Evolutionary conservation across 2,888 invertebrate genomes (phyloP), one percentile per base, ranked within the genome.

Genomic region (Sinhomidia bicolor): DNA sequence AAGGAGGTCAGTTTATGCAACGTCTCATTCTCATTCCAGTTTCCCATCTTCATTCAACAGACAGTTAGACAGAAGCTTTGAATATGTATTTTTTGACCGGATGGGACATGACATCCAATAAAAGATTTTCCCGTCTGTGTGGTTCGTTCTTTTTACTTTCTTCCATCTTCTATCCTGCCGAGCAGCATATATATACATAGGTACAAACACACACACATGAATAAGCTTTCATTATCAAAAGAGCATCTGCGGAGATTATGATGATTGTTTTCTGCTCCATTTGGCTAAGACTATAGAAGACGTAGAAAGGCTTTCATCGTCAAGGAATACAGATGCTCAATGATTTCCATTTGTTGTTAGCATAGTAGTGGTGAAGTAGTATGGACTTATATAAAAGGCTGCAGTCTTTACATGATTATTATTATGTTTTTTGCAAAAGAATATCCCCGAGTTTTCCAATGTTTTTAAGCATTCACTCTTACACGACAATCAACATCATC

Each of bases 181-280:
- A n/a, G n/a, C n/a, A n/a, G n/a, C n/a, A n/a, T n/a, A n/a, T n/a
- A n/a, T n/a, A n/a, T n/a, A n/a, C n/a, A n/a, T n/a, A n/a, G n/a
- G 41, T 71, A 23, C 41, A 65, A 20, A 60, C 17, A 65, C 32
- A 71, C 44, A 41, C 41, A 71, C 71, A 71, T 29, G 71, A 23
- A 44, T 29, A 20, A 44, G 23, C 44, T 71, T 71, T 71, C 44
- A 76, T 76, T 29, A 71, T 71, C 71, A 71, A 68, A 68, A 74
- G 76, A 76, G 76, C 76, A 76, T 76, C 76, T 51, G 76, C 20
- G 62, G 47, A 82, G 82, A 82, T 57, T 84, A 74, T 74, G 76
- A 79, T 54, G 79, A 85, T 79, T 79, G 68, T 62, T 51, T 85
- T 78, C 74, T 78, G 85, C 85, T 79, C 78, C 85, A 85, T 85